Percentiles rank a stretch among this genome's conserved stretches.
Evolutionary conservation across 2,113 vertebrate species (phyloP).

Genomic region (Ictalurus punctatus): DNA sequence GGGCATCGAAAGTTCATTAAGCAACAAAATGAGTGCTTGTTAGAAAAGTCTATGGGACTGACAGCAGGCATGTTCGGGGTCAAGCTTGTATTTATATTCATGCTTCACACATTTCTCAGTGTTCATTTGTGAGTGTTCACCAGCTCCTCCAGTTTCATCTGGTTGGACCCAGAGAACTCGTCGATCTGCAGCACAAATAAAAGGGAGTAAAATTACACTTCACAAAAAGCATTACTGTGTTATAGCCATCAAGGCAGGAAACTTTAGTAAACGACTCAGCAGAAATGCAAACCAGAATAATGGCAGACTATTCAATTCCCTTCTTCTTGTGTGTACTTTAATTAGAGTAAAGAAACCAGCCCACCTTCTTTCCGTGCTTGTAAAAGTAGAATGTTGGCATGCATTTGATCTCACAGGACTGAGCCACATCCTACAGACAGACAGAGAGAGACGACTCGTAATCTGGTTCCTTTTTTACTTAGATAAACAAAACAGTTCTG

Average conservation of each 20-base stretch:
- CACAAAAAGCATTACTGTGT: background rate
- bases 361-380: conserved; percentile 77
- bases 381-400: conserved; percentile 91
- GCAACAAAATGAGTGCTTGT: background rate
- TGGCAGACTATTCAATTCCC: background rate
- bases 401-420: conserved; percentile 79
- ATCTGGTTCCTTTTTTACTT: background rate
- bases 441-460: conserved; percentile 54
- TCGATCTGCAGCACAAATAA: conserved; percentile 44
- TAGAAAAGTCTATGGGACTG: background rate
- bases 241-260: background rate
- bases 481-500: background rate
- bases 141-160: conserved; percentile 48
- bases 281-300: background rate
- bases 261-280: background rate
- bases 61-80: background rate
- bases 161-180: conserved; percentile 58
- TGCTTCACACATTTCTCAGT: background rate
- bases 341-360: background rate
- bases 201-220: background rate
- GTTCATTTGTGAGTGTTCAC: conserved; percentile 39
- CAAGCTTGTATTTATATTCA: conserved; percentile 3
- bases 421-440: conserved; percentile 75
- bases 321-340: background rate
- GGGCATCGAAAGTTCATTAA: background rate